phyloP scores from a whole-genome alignment of 1,140 invertebrate genomes.

The Hyphantria cunea region DNA sequence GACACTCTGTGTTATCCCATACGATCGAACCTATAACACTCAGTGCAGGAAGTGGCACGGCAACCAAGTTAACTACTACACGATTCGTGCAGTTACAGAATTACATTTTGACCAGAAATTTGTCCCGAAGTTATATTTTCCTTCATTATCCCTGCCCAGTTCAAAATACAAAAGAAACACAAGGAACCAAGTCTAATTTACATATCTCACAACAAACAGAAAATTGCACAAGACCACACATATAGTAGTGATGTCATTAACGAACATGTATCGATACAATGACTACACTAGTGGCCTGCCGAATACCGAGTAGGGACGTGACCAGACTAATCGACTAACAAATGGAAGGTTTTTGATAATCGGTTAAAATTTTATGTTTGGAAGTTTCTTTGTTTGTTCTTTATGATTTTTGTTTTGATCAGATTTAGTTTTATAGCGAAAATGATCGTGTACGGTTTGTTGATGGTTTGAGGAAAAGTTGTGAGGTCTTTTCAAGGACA shows the following conservation, averaged over 20 bases:
- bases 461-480: constrained; percentile 12
- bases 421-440: constrained; percentile 10
- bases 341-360: constrained; percentile 12
- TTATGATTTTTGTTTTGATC: constrained; percentile 8
- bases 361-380: constrained; percentile 21
- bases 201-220: not conserved
- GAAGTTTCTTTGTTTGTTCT: constrained; percentile 34
- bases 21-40: too few relatives aligned
- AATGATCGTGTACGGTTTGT: constrained; percentile 10
- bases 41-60: too few relatives aligned
- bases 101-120: too few relatives aligned
- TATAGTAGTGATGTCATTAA: constrained; percentile 29
- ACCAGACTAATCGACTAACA: constrained; percentile 10
- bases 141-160: too few relatives aligned
- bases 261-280: constrained; percentile 23
- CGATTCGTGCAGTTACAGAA: too few relatives aligned
- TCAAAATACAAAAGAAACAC: too few relatives aligned
- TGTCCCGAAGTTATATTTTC: too few relatives aligned
- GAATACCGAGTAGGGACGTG: constrained; percentile 38
- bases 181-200: too few relatives aligned
- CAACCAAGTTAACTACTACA: too few relatives aligned
- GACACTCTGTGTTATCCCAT: too few relatives aligned
- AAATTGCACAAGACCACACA: constrained; percentile 33
- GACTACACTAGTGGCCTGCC: constrained; percentile 29
- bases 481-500: constrained; percentile 19